These are phyloP conservation scores for Pycnonotus jocosus DNA, from an alignment of 2,113 vertebrate species.

Conservation along the genomic window DNA sequence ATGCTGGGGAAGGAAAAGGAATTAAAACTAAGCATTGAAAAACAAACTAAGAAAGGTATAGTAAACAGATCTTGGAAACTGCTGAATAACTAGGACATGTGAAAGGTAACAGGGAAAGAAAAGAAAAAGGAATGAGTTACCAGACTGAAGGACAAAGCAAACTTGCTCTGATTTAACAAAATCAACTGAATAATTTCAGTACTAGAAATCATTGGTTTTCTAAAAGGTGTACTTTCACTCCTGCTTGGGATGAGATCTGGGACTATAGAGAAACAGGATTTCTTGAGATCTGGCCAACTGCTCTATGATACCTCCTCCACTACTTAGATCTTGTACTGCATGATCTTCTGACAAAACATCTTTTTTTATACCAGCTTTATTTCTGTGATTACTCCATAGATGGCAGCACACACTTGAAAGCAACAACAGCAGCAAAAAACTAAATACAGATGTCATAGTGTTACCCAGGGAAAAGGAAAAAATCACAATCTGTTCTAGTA, in stretches of 20 bases:
- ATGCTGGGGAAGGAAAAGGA: neutral
- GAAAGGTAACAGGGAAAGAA: neutral
- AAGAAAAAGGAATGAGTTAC: neutral
- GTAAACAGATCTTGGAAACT: neutral
- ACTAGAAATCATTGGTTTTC: neutral
- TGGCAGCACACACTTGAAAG: constrained; percentile 34
- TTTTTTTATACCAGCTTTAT: neutral
- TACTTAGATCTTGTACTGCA: neutral
- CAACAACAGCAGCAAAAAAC: neutral
- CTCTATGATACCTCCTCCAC: neutral
- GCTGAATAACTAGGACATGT: neutral
- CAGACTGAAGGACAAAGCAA: neutral
- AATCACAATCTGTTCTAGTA: neutral
- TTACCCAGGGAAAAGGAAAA: constrained; percentile 11
- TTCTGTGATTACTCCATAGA: constrained; percentile 7
- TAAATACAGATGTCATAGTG: neutral
- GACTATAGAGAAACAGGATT: neutral
- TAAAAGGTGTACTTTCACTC: neutral
- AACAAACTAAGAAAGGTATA: neutral
- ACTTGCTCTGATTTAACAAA: neutral
- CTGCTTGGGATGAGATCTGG: neutral
- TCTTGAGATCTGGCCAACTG: neutral
- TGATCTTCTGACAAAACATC: neutral
- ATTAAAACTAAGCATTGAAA: neutral
- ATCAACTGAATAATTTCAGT: neutral